These are phyloP conservation scores for Brachyistius frenatus DNA, from an alignment of 2,113 vertebrate species.

Conservation along the genomic window DNA sequence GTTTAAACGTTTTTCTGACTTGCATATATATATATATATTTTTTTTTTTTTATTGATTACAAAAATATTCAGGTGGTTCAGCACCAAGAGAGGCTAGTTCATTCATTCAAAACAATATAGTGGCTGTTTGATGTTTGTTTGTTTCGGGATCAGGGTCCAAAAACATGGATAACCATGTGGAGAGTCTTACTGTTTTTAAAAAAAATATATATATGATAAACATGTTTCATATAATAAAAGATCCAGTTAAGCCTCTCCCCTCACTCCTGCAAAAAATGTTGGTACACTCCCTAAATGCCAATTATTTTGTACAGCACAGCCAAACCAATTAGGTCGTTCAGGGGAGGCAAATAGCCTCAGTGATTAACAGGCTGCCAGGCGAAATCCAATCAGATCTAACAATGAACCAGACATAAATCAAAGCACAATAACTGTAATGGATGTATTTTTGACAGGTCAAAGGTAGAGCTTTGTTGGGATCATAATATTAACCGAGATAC, in stretches of 20 bases:
- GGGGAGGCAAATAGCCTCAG: background rate
- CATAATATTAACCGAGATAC: slow-evolving; percentile 43
- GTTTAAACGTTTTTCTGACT: no score
- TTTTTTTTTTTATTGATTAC: no score
- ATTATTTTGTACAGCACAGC: background rate
- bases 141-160: no score
- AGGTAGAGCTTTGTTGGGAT: slow-evolving; percentile 23
- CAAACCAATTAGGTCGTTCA: slow-evolving; percentile 25
- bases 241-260: no score
- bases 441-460: background rate
- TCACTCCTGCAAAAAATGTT: background rate
- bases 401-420: background rate
- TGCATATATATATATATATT: no score
- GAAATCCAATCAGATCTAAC: slow-evolving; percentile 12
- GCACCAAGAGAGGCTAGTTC: no score
- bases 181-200: no score
- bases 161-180: no score
- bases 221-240: background rate
- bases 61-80: no score
- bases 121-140: no score
- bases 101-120: no score
- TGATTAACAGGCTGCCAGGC: slow-evolving; percentile 20
- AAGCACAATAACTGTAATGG: background rate
- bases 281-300: slow-evolving; percentile 21
- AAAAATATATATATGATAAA: no score